Conservation (phyloP, 2,113 vertebrate genomes). For the Collichthys lucidus region DNA sequence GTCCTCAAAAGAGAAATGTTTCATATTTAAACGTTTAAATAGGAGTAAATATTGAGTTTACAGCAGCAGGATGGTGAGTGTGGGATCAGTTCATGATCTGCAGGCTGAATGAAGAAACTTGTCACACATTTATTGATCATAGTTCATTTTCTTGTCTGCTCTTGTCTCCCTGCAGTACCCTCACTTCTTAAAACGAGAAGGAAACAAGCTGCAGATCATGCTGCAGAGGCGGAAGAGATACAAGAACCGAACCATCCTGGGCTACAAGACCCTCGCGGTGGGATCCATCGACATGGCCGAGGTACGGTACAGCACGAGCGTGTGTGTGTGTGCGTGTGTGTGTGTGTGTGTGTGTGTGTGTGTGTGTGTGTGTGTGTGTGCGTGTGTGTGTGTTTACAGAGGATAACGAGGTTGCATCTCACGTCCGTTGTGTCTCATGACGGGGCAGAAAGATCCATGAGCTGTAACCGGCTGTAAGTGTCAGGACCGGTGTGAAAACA, state of each 20-base stretch:
- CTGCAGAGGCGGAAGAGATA: slow-evolving; percentile 94
- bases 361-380: no score
- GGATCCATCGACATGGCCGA: slow-evolving; percentile 96
- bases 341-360: no score
- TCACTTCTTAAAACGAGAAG: slow-evolving; percentile 96
- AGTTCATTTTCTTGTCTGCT: background rate
- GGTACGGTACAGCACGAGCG: slow-evolving; percentile 77
- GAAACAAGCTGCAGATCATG: slow-evolving; percentile 96
- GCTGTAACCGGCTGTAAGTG: background rate
- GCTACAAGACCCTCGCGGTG: slow-evolving; percentile 94
- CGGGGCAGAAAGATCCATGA: background rate
- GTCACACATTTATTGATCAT: background rate
- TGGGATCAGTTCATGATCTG: no score
- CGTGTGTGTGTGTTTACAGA: no score
- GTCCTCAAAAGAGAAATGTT: no score
- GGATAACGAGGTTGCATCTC: background rate
- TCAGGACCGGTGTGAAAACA: background rate
- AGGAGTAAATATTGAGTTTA: background rate
- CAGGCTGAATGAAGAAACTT: background rate
- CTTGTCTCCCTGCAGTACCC: slow-evolving; percentile 86
- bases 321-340: no score
- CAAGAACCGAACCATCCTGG: slow-evolving; percentile 95
- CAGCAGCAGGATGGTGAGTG: no score
- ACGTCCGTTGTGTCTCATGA: background rate
- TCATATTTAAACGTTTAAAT: background rate